Percentiles rank a stretch among this genome's conserved stretches.
Evolutionary conservation across 2,888 invertebrate genomes (phyloP).

Genomic region (Steromphala cineraria): DNA sequence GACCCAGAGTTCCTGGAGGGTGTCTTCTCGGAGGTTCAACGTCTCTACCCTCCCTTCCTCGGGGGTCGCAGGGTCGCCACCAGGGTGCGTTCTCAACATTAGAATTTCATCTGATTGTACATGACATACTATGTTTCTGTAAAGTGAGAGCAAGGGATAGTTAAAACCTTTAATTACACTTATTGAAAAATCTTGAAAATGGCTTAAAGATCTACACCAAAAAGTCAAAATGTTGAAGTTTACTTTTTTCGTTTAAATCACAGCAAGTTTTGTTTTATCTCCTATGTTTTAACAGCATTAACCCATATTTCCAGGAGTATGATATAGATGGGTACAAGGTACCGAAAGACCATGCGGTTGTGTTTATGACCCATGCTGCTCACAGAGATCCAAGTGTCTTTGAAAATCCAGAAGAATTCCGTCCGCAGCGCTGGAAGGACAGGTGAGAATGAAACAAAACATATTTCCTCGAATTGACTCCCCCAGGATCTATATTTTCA

Average conservation of each 20-base stretch:
- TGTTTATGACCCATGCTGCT: constrained; percentile 62
- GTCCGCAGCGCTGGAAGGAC: constrained; percentile 58
- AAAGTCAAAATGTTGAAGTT: too few relatives aligned
- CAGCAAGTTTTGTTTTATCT: too few relatives aligned
- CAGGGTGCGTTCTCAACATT: constrained; percentile 44
- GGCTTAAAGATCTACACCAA: too few relatives aligned
- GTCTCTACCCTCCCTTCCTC: constrained; percentile 68
- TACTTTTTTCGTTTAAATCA: too few relatives aligned
- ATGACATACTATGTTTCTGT: too few relatives aligned
- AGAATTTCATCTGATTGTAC: background rate
- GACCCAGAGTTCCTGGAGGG: constrained; percentile 47
- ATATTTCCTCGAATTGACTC: too few relatives aligned
- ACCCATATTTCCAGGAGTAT: constrained; percentile 48
- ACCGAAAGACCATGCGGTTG: constrained; percentile 51
- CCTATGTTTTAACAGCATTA: too few relatives aligned
- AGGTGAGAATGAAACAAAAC: constrained; percentile 21
- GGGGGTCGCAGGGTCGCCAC: constrained; percentile 63
- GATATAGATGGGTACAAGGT: constrained; percentile 57
- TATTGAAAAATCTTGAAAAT: too few relatives aligned
- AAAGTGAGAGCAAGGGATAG: too few relatives aligned
- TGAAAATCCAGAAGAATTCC: constrained; percentile 59
- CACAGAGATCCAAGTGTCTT: constrained; percentile 66
- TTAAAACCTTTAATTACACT: too few relatives aligned
- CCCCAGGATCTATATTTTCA: too few relatives aligned
- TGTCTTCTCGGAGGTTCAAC: constrained; percentile 57